Percentiles rank a stretch among this genome's conserved stretches.
These are phyloP conservation scores for Gymnobelideus leadbeateri DNA, from an alignment of 2,113 vertebrate species.

Conservation along the genomic window DNA sequence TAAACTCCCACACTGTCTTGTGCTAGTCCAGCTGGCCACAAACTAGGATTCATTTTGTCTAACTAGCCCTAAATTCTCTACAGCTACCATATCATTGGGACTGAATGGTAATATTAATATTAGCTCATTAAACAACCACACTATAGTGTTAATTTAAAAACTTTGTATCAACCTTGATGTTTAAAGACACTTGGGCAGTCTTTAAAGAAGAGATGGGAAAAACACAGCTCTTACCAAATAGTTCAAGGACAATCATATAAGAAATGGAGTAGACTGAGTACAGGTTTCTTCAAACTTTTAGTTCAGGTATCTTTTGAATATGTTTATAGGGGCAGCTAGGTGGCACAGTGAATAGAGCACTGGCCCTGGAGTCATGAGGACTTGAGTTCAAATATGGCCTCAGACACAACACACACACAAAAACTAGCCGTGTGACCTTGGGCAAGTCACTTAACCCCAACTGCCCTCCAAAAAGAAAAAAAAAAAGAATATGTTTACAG, in stretches of 20 bases:
- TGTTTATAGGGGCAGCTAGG: background rate
- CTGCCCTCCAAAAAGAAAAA: no score
- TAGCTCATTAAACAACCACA: background rate
- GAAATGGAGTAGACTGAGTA: background rate
- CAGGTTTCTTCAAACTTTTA: background rate
- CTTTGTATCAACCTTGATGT: background rate
- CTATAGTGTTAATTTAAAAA: background rate
- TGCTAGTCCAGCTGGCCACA: background rate
- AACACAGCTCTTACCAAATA: background rate
- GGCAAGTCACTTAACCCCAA: no score
- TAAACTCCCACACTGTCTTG: background rate
- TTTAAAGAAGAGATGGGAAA: background rate
- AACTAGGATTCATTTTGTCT: background rate
- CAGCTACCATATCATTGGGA: background rate
- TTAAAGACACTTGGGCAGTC: background rate
- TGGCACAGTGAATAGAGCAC: no score
- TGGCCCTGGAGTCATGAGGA: no score
- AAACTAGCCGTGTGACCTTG: no score
- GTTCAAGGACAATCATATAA: background rate
- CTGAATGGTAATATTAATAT: background rate
- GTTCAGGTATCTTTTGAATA: background rate
- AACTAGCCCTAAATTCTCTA: background rate
- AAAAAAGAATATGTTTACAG: background rate
- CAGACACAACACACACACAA: no score
- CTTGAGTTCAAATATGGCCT: no score